Conservation (phyloP, 2,888 invertebrate genomes). For the Drosophila colorata region DNA sequence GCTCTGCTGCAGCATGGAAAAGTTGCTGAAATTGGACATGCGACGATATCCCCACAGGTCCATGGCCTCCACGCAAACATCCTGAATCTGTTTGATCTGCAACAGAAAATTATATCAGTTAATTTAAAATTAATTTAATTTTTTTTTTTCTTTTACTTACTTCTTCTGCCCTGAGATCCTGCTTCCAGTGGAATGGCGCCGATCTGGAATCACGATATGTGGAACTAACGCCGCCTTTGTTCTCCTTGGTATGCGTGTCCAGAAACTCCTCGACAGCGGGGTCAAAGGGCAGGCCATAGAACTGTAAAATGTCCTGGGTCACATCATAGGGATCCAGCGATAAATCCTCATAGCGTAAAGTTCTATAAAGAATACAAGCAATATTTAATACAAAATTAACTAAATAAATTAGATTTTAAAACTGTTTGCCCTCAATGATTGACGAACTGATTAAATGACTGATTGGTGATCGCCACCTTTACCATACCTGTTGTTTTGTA, state of each 20-base stretch:
- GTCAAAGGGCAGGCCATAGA: constrained; percentile 91
- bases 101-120: not conserved
- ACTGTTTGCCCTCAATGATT: no score
- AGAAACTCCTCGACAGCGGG: constrained; percentile 90
- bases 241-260: constrained; percentile 92
- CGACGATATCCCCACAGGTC: constrained; percentile 92
- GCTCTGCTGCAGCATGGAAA: constrained; percentile 84
- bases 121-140: no score
- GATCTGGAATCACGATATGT: constrained; percentile 94
- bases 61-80: constrained; percentile 92
- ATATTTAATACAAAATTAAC: not conserved
- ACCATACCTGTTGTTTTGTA: no score
- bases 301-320: constrained; percentile 90
- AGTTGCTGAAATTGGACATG: constrained; percentile 87
- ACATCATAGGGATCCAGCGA: constrained; percentile 90
- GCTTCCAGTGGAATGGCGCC: constrained; percentile 94
- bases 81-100: constrained; percentile 86
- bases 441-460: no score
- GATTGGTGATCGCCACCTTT: no score
- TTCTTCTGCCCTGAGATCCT: constrained; percentile 90
- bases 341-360: constrained; percentile 93
- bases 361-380: constrained; percentile 86
- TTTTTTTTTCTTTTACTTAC: constrained; percentile 83
- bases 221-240: constrained; percentile 93
- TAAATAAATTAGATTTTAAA: not conserved